Evolutionary conservation across 2,113 vertebrate genomes (phyloP), one percentile per base, ranked within the genome.

Genomic region (Eulemur rufifrons): DNA sequence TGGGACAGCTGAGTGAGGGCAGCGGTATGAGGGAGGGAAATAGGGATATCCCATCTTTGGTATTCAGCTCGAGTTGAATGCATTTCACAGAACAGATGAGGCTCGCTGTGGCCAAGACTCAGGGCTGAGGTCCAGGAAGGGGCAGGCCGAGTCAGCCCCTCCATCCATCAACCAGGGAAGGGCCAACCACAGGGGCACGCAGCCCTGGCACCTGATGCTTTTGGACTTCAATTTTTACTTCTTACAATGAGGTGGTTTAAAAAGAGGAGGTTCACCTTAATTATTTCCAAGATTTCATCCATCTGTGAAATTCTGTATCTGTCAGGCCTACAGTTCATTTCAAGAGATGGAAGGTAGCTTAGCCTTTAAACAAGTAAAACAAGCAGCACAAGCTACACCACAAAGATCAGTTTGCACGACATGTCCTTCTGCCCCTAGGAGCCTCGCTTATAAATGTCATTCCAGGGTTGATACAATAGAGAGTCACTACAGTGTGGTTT

Each of bases 221-320:
- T 68, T 32, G 12, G 8, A 73, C 13, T 64, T 66, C 20, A n/a
- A 15, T 18, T 68, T 84, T 94, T 52, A 52, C 25, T 95, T 92
- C 52, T 76, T 82, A 15, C 10, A 63, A 47, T 29, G 8, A 94
- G 34, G 13, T 66, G 61, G 50, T 82, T 95, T 39, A 71, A 61
- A 68, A 88, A 85, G 17, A 86, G 9, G 32, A 21, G 15, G 39
- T 59, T 86, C 47, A 25, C 29, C 20, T 47, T 82, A 42, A 59
- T 89, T 73, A n/a, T 47, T 94, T 80, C 21, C 54, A 74, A 90
- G 69, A 89, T 66, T 94, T 78, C 52, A 82, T 56, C 73, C 14
- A 69, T 45, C 37, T 84, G 6, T 88, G 34, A 84, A 80, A 80
- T 87, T 76, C 71, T 34, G 4, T 21, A 74, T 63, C 5, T n/a